phyloP scores from a whole-genome alignment of 2,797 vertebrate genomes.

The Cheirogaleus major region DNA sequence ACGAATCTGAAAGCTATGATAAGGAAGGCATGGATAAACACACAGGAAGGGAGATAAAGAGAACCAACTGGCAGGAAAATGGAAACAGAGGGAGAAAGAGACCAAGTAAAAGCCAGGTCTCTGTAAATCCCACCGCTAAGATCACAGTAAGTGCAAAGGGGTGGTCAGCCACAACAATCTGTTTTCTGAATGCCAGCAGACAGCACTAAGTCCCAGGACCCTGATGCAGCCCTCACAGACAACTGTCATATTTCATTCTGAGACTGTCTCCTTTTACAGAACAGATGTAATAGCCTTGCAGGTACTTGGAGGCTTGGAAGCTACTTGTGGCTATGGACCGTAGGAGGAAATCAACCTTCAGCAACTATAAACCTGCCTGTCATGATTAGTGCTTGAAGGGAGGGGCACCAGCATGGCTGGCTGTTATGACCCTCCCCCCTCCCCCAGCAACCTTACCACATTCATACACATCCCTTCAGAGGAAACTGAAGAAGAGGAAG shows the following conservation, averaged over 20 bases:
- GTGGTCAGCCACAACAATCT: constrained; percentile 60
- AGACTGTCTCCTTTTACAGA: constrained; percentile 63
- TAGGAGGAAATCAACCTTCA: constrained; percentile 61
- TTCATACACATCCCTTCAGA: constrained; percentile 25
- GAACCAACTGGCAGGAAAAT: neutral
- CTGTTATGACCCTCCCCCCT: neutral
- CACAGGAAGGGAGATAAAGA: neutral
- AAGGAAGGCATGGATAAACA: neutral
- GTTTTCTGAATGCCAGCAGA: constrained; percentile 71
- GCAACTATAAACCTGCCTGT: constrained; percentile 52
- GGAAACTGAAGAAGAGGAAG: constrained; percentile 42
- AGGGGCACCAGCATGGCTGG: accelerated
- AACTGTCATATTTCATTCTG: constrained; percentile 56
- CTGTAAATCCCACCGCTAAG: constrained; percentile 57
- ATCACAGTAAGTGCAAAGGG: constrained; percentile 65
- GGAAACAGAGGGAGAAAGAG: neutral
- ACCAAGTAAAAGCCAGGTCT: constrained; percentile 43
- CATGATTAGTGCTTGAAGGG: neutral
- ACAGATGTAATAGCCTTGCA: constrained; percentile 51
- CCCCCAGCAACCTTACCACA: neutral
- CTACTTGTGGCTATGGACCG: constrained; percentile 70
- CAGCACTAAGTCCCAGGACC: constrained; percentile 64
- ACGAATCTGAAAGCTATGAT: neutral
- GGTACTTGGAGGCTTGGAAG: constrained; percentile 65
- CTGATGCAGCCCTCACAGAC: constrained; percentile 70